These are phyloP conservation scores for Drosophila mettleri DNA, from an alignment of 2,888 invertebrate species.

Conservation along the genomic window DNA sequence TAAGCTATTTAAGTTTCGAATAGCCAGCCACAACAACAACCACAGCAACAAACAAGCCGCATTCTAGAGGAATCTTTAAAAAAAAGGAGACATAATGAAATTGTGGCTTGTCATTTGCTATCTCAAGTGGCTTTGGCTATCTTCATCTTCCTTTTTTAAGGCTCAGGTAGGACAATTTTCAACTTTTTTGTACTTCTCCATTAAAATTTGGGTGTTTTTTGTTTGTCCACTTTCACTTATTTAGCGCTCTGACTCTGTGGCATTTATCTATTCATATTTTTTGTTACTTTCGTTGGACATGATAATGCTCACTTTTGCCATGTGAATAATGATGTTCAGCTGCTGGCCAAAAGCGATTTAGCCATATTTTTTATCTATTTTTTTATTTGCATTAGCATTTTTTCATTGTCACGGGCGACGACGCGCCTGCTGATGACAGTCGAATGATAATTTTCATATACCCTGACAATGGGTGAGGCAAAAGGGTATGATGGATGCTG, in stretches of 20 bases:
- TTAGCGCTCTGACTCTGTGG: not conserved
- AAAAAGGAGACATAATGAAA: not conserved
- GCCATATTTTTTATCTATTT: slow-evolving; percentile 21
- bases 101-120: slow-evolving; percentile 4
- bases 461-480: not conserved
- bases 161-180: not conserved
- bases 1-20: slow-evolving; percentile 4
- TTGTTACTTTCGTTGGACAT: slow-evolving; percentile 31
- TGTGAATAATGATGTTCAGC: slow-evolving; percentile 74
- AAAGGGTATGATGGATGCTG: not conserved
- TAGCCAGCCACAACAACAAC: not conserved
- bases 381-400: slow-evolving; percentile 37
- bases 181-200: not conserved
- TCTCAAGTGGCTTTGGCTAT: not conserved
- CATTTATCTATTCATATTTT: slow-evolving; percentile 20
- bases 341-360: slow-evolving; percentile 48
- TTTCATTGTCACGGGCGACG: slow-evolving; percentile 56
- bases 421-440: slow-evolving; percentile 62
- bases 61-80: not conserved
- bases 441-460: slow-evolving; percentile 48
- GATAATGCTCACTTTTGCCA: slow-evolving; percentile 65
- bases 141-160: not conserved
- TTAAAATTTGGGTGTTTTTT: slow-evolving; percentile 9
- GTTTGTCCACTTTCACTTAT: slow-evolving; percentile 19
- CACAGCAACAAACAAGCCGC: slow-evolving; percentile 6